Conservation (phyloP, 1,140 invertebrate species). For the Campoletis sonorensis region DNA sequence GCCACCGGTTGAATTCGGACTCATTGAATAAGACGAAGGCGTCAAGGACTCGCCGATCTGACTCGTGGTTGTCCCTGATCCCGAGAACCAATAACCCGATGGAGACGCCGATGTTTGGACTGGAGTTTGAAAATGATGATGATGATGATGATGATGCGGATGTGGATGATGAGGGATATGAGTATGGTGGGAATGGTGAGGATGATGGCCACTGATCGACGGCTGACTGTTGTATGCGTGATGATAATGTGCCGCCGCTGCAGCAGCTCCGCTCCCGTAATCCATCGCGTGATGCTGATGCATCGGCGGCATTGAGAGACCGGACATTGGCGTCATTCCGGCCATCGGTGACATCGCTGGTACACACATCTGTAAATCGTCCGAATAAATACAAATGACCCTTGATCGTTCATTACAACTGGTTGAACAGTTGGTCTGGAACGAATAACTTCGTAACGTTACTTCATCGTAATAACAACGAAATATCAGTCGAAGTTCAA, state of each 20-base stretch:
- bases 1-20: conserved; percentile 48
- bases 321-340: conserved; percentile 63
- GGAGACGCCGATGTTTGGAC: conserved; percentile 52
- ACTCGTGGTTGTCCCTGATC: conserved; percentile 44
- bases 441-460: background rate
- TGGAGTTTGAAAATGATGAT: conserved; percentile 33
- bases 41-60: conserved; percentile 60
- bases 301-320: conserved; percentile 59
- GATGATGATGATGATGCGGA: conserved; percentile 47
- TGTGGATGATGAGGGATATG: conserved; percentile 50
- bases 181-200: conserved; percentile 49
- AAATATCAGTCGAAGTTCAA: no score
- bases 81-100: conserved; percentile 62
- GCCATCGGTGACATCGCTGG: conserved; percentile 64
- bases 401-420: background rate
- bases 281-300: conserved; percentile 62
- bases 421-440: no score
- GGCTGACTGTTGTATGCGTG: conserved; percentile 57
- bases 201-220: conserved; percentile 13
- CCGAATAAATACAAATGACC: conserved; percentile 24
- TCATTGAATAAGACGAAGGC: conserved; percentile 58
- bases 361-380: conserved; percentile 63
- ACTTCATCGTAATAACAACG: background rate
- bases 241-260: conserved; percentile 50
- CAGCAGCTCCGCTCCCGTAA: conserved; percentile 57